Evolutionary conservation across 2,888 invertebrate species (phyloP), one percentile per base, ranked within the genome.

Genomic region (Boloria euphrosyne): DNA sequence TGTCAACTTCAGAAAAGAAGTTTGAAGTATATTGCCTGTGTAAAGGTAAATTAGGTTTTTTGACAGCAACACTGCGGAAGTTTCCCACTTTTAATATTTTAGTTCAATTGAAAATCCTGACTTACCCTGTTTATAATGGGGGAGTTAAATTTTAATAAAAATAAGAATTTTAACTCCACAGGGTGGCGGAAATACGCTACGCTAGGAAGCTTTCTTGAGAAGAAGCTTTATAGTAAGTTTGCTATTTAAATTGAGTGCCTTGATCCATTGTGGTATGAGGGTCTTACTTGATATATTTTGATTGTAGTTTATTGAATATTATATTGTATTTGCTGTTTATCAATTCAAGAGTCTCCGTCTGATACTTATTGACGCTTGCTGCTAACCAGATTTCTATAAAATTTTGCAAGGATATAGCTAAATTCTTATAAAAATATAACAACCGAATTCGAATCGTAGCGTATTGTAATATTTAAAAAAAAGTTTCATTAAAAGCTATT

Each of bases 161-260:
- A 57, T 46, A 22, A 57, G n/a, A 57, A 27, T n/a, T 2, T 16
- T 13, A 46, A 16, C 57, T 46, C 16, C 46, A 13, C 57, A 22
- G 46, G 46, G 22, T 46, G 57, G 57, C 57, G 57, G 57, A 57
- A 57, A 57, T 57, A 57, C 46, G 13, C 46, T 57, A 16, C 57
- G 46, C 13, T 46, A 22, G 46, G 44, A 14, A 57, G 57, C 57
- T 57, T 57, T 57, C 46, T 46, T 57, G 57, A 57, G 57, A 27
- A 27, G 46, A 22, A 57, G 57, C 57, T 57, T 22, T 22, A 3
- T 43, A 22, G 22, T 57, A 55, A 57, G 44, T 57, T 57, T n/a
- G 14, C 57, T 57, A 57, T 57, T 57, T 57, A 57, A 57, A 46
- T 57, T 57, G 46, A 57, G 57, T 57, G 57, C 57, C 57, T 55